Conservation (phyloP, 2,888 invertebrate species). For the Rotaria sp. region DNA sequence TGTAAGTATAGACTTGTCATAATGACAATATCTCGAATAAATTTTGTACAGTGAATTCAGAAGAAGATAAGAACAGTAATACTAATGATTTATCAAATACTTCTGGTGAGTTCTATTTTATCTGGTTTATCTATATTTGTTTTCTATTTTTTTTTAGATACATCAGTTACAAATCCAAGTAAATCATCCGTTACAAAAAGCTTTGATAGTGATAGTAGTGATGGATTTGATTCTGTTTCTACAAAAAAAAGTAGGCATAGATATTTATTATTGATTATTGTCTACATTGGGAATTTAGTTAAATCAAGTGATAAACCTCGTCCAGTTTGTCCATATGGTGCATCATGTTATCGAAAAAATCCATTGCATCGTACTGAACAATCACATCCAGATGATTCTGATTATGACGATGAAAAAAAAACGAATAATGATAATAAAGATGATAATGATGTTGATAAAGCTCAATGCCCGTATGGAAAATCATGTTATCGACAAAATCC, state of each 20-base stretch:
- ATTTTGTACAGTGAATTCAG: not conserved
- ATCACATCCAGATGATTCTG: slow-evolving; percentile 24
- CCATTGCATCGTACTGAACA: not conserved
- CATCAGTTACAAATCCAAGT: not conserved
- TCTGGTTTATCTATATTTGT: no score
- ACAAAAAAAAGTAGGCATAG: not conserved
- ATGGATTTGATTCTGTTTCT: not conserved
- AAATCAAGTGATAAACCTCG: not conserved
- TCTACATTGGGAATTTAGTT: not conserved
- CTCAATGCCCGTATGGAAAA: not conserved
- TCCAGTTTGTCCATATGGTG: not conserved
- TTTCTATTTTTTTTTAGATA: no score
- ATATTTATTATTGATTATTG: not conserved
- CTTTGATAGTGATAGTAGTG: not conserved
- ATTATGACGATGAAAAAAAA: slow-evolving; percentile 1
- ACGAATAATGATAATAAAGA: not conserved
- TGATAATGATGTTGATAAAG: not conserved
- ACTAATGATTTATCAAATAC: not conserved
- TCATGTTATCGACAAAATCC: slow-evolving; percentile 16
- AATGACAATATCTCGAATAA: not conserved
- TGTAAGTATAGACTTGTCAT: not conserved
- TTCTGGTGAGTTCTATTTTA: not conserved
- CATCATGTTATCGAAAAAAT: slow-evolving; percentile 20
- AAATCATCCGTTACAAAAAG: not conserved
- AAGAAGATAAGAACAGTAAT: not conserved